Percentiles rank a stretch among this genome's conserved stretches.
phyloP scores from a whole-genome alignment of 1,140 invertebrate genomes.

The Drosophila carrolli region DNA sequence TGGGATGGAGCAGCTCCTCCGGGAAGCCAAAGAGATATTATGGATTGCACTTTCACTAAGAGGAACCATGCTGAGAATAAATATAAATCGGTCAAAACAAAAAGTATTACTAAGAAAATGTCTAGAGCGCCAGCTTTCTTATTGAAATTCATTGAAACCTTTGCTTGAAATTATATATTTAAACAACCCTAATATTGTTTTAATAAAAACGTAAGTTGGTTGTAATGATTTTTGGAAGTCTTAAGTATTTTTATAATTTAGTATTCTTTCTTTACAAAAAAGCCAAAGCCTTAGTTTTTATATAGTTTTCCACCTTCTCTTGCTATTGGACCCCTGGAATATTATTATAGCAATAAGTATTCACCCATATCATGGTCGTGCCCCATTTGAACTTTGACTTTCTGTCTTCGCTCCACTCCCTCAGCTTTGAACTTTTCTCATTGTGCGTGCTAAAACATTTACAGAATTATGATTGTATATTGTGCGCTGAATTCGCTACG shows the following conservation, averaged over 20 bases:
- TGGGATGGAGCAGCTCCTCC: slow-evolving; percentile 19
- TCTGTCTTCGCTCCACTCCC: slow-evolving; percentile 14
- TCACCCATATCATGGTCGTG: slow-evolving; percentile 16
- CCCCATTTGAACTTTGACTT: slow-evolving; percentile 44
- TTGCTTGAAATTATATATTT: too few species aligned
- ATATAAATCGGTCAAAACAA: neutral
- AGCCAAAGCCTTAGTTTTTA: slow-evolving; percentile 9
- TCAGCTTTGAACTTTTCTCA: slow-evolving; percentile 33
- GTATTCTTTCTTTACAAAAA: neutral
- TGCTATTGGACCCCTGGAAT: neutral
- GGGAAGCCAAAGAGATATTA: slow-evolving; percentile 12
- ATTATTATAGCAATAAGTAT: slow-evolving; percentile 7
- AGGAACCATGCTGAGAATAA: neutral
- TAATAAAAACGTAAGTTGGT: neutral
- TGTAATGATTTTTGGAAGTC: too few species aligned
- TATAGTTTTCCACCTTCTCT: slow-evolving; percentile 4
- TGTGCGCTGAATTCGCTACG: slow-evolving; percentile 70
- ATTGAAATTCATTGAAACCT: too few species aligned
- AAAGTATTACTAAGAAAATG: too few species aligned
- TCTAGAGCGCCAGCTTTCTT: too few species aligned
- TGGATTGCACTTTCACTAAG: slow-evolving; percentile 33
- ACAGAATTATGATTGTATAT: slow-evolving; percentile 77
- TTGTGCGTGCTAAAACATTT: slow-evolving; percentile 79
- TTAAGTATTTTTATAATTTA: neutral
- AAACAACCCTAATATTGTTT: too few species aligned